Evolutionary conservation across 1,140 invertebrate genomes (phyloP), one percentile per base, ranked within the genome.

Genomic region (Pentalonia nigronervosa): DNA sequence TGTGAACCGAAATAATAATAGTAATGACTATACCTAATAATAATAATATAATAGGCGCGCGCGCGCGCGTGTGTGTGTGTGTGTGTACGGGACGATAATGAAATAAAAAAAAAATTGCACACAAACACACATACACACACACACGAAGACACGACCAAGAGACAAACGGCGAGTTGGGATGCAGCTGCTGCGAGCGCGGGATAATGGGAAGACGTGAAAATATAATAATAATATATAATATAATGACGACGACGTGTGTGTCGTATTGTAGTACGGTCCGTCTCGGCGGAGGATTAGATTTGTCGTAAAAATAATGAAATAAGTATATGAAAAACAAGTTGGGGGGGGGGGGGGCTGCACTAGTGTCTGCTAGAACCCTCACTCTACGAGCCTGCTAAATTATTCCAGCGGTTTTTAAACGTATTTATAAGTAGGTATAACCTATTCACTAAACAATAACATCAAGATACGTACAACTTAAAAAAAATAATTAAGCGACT

Each of bases 191-290:
- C 20, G 48, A 0, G 25, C n/a, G 30, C n/a, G 83, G 48, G 67
- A 83, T 92, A 92, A 92, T 92, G 48, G 45, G 91, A 92, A 92
- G 84, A 92, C 81, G 91, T 92, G 91, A 83, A 84, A 41, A 41
- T 41, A 83, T 92, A 92, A 92, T 92, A 30, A n/a, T 50, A 50
- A 20, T 23, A 53, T 53, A 53, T 41, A 41, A 41, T 41, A 41
- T 41, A 41, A 41, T 41, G 41, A 41, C 41, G 41, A 53, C 7
- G 60, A 76, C 30, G 60, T 30, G 91, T 53, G 91, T 84, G 60
- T 45, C 56, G 50, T 20, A 21, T 41, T 41, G 50, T 23, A 53
- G 90, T 83, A 50, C n/a, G 50, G 41, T 41, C 20, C 87, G 2
- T 1, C 8, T n/a, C n/a, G 23, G 47, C 36, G 14, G 48, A 36